Percentiles rank a stretch among this genome's conserved stretches.
phyloP scores from a whole-genome alignment of 2,888 invertebrate genomes.

The Hofmannophila pseudospretella region DNA sequence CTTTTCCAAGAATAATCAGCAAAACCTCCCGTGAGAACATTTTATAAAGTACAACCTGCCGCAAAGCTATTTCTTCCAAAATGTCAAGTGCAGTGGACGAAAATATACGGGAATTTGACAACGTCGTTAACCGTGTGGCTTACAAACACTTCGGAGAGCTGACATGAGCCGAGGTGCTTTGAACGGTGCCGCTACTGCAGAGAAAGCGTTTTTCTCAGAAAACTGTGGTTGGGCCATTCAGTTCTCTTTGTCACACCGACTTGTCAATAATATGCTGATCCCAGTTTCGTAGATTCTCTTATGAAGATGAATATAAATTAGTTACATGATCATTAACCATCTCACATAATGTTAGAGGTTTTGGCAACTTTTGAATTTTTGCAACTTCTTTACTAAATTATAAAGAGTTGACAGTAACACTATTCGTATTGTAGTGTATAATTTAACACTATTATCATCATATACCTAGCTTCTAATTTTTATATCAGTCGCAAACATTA shows the following conservation, averaged over 20 bases:
- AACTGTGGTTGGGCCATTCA: conserved; percentile 4
- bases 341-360: too few relatives aligned
- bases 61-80: not conserved
- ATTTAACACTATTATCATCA: too few relatives aligned
- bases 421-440: too few relatives aligned
- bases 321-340: too few relatives aligned
- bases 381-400: too few relatives aligned
- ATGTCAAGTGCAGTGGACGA: not conserved
- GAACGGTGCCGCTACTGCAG: conserved; percentile 43
- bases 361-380: too few relatives aligned
- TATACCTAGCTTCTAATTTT: too few relatives aligned
- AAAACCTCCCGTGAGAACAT: conserved; percentile 1
- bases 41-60: not conserved
- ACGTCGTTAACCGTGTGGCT: conserved; percentile 13
- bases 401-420: too few relatives aligned
- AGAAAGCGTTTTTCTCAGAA: conserved; percentile 66
- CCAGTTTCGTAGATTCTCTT: too few relatives aligned
- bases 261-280: conserved; percentile 4
- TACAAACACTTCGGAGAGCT: conserved; percentile 31
- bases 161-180: conserved; percentile 39
- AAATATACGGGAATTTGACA: conserved; percentile 2
- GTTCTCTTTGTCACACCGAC: conserved; percentile 6
- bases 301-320: too few relatives aligned
- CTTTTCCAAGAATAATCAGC: not conserved
- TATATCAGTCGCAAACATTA: too few relatives aligned